Percentiles rank a stretch among this genome's conserved stretches.
Conservation (phyloP, 2,797 vertebrate genomes). For the Gymnopithys bicolor region DNA sequence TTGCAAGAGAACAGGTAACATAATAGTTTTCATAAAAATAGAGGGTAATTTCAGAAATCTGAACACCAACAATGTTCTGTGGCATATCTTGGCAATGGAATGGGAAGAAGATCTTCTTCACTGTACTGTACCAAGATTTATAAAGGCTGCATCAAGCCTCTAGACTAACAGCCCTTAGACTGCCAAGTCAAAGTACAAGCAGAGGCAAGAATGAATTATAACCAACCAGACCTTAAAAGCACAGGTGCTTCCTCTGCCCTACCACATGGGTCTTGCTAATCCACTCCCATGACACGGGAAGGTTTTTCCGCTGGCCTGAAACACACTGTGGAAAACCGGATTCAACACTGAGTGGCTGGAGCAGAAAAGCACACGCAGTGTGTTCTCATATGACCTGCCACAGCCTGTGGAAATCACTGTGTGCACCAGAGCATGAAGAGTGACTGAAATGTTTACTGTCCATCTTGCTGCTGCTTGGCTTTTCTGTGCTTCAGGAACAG, state of each 20-base stretch:
- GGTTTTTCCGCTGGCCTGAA: background rate
- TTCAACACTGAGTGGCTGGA: background rate
- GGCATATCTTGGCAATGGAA: background rate
- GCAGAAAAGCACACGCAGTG: background rate
- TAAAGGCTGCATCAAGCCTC: background rate
- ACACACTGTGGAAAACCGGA: background rate
- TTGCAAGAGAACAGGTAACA: background rate
- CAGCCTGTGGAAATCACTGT: background rate
- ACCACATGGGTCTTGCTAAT: background rate
- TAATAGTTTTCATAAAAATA: background rate
- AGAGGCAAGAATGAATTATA: background rate
- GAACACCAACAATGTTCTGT: accelerated
- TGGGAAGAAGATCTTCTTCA: background rate
- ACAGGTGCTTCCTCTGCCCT: constrained; percentile 19
- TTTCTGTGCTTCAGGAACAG: background rate
- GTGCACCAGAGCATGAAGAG: background rate
- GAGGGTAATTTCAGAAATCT: background rate
- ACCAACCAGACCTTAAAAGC: background rate
- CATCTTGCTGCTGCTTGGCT: background rate
- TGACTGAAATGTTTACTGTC: background rate
- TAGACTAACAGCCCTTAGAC: background rate
- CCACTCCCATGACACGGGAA: background rate
- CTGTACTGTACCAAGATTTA: accelerated
- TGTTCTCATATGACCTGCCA: background rate
- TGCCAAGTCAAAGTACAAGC: background rate